Conservation (phyloP, 2,888 invertebrate genomes). For the Papilio demoleus region DNA sequence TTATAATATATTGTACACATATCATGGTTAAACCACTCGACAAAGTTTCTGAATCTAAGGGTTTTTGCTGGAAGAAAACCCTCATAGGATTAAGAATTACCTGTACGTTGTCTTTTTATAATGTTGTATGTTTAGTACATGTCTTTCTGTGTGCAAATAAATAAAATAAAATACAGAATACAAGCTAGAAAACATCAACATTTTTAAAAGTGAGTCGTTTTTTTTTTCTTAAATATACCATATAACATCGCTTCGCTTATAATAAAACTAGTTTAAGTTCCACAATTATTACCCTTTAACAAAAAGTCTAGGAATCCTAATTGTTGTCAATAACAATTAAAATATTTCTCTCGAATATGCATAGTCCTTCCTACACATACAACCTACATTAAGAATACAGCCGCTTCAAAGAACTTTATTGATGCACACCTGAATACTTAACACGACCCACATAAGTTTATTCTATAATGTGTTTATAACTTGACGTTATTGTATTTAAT, state of each 20-base stretch:
- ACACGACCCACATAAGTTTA: neutral
- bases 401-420: constrained; percentile 11
- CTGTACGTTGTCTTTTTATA: too few relatives aligned
- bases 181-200: too few relatives aligned
- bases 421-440: constrained; percentile 13
- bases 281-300: neutral
- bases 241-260: neutral
- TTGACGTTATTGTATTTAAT: neutral
- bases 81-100: too few relatives aligned
- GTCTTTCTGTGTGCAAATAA: too few relatives aligned
- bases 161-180: too few relatives aligned
- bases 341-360: constrained; percentile 1
- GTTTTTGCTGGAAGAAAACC: too few relatives aligned
- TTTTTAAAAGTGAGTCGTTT: too few relatives aligned
- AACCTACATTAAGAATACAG: constrained; percentile 30
- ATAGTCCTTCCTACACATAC: constrained; percentile 14
- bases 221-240: too few relatives aligned
- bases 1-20: too few relatives aligned
- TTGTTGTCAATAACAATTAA: constrained; percentile 29
- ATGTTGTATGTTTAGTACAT: too few relatives aligned
- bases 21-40: too few relatives aligned
- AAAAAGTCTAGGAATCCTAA: constrained; percentile 28
- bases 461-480: constrained; percentile 5
- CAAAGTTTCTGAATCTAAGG: too few relatives aligned
- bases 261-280: neutral